Percentiles rank a stretch among this genome's conserved stretches.
These are phyloP conservation scores for Hyposoter didymator DNA, from an alignment of 2,888 invertebrate species.

Conservation along the genomic window DNA sequence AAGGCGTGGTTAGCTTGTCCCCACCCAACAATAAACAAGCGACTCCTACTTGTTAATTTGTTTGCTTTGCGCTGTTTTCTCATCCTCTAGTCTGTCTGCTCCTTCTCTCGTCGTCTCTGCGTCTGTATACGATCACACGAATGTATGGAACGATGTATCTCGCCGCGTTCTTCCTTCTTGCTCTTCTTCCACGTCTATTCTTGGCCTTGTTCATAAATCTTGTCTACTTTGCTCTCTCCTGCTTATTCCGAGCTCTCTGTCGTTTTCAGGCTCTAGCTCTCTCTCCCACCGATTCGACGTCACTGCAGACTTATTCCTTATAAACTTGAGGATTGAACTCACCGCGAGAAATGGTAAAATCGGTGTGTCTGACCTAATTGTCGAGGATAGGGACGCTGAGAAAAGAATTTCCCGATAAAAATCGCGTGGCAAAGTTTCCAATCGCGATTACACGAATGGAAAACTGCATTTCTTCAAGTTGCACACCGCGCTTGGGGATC, in stretches of 20 bases:
- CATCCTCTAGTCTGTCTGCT: constrained; percentile 25
- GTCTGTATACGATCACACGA: constrained; percentile 4
- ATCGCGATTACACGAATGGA: background rate
- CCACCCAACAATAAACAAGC: constrained; percentile 83
- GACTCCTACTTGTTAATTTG: constrained; percentile 81
- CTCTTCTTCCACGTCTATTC: constrained; percentile 15
- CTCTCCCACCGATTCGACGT: constrained; percentile 48
- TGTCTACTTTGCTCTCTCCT: constrained; percentile 39
- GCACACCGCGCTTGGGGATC: too few relatives aligned
- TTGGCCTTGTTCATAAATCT: constrained; percentile 25
- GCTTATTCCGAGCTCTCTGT: too few relatives aligned
- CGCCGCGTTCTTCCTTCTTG: constrained; percentile 39
- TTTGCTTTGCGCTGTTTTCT: constrained; percentile 77
- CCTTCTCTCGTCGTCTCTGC: constrained; percentile 8
- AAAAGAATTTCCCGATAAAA: background rate
- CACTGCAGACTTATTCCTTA: constrained; percentile 52
- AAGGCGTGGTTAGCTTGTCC: constrained; percentile 82
- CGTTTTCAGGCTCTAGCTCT: too few relatives aligned
- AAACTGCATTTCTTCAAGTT: background rate
- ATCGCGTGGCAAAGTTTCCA: background rate
- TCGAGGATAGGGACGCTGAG: background rate
- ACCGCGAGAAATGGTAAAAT: constrained; percentile 59
- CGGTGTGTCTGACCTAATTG: constrained; percentile 48
- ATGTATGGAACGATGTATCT: constrained; percentile 26
- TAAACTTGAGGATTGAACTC: constrained; percentile 69